A percentile compares a stretch with the other conserved stretches of the same genome.
Conservation (phyloP, 2,113 vertebrate species). For the Corydoras maculifer region DNA sequence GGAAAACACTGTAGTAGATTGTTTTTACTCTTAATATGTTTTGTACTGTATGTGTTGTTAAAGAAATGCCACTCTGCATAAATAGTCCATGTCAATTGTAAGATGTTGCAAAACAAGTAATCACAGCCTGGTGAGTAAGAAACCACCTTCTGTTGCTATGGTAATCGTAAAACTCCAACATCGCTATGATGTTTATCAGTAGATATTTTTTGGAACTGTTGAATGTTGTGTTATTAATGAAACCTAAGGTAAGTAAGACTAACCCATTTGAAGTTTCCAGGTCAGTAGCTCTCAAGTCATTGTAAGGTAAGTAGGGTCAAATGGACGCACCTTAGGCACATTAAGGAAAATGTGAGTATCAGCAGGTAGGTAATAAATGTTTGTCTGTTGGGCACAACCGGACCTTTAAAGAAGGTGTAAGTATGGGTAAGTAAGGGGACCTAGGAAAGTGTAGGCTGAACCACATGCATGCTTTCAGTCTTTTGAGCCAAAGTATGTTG, state of each 20-base stretch:
- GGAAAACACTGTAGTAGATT: slow-evolving; percentile 27
- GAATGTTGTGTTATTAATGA: slow-evolving; percentile 66
- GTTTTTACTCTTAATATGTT: slow-evolving; percentile 6
- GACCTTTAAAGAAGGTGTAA: slow-evolving; percentile 53
- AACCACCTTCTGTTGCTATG: slow-evolving; percentile 73
- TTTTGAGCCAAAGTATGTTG: no score
- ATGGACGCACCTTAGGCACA: slow-evolving; percentile 32
- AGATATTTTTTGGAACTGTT: slow-evolving; percentile 64
- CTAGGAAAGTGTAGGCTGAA: slow-evolving; percentile 36
- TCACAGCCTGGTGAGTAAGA: slow-evolving; percentile 77
- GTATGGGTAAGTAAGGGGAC: slow-evolving; percentile 62
- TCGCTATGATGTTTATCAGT: slow-evolving; percentile 53
- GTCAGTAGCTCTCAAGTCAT: slow-evolving; percentile 34
- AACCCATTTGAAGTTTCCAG: slow-evolving; percentile 63
- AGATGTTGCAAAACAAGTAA: slow-evolving; percentile 78
- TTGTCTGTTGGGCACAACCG: slow-evolving; percentile 51
- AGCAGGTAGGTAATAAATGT: slow-evolving; percentile 64
- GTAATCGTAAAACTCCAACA: slow-evolving; percentile 57
- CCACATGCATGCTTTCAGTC: not conserved
- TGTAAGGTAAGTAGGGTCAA: slow-evolving; percentile 62
- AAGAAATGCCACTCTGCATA: slow-evolving; percentile 64
- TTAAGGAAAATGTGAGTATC: slow-evolving; percentile 61
- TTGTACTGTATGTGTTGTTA: slow-evolving; percentile 46
- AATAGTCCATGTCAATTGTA: slow-evolving; percentile 74
- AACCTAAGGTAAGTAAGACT: slow-evolving; percentile 67